Base-by-base conservation (phyloP, 2,797 vertebrate genomes). In the Yasuhikotakia modesta region DNA sequence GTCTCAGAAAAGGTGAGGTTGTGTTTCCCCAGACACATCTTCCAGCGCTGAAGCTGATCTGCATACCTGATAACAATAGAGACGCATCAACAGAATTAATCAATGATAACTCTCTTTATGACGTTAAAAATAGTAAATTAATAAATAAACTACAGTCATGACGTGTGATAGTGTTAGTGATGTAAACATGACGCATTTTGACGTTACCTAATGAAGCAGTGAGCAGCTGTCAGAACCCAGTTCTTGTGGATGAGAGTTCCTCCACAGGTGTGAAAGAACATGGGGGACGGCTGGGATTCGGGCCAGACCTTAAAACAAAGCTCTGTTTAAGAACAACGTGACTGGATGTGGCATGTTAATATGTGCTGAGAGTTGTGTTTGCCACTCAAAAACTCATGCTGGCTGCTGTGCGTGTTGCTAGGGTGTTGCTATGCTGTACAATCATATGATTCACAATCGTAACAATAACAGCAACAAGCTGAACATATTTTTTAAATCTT, bases 1-100 rank as follows among this genome's bases (percentile, higher is more conserved):
- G 86, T 57, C 81, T 94, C 94, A 0, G 84, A 79, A 78, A 83
- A 50, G 52, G 91, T 94, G 86, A 94, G 85, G 84, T 94, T 94
- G 88, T 94, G 90, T 89, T 94, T 94, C 66, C 92, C 92, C 2
- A 94, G 85, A 83, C 93, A 94, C 90, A 94, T 93, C 66, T 79
- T 87, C 93, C 93, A 94, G 27, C 93, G 91, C 19, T 90, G 86
- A 60, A 94, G 87, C 86, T 94, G 89, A 84, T 94, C 90, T 14
- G 92, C 92, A 24, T 94, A 93, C 52, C 93, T 95, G 79, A 32
- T 27, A 12, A 24, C 16, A 22, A 57, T 5, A 22, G 5, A 45
- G 10, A 68, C 57, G 72, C 53, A 45, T 4, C 1, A 27, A 55
- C 10, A 8, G 45, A 13, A 32, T 6, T 2, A 19, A 19, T 4